Evolutionary conservation across 2,797 vertebrate genomes (phyloP), one percentile per base, ranked within the genome.

Genomic region (Siniperca obscura): DNA sequence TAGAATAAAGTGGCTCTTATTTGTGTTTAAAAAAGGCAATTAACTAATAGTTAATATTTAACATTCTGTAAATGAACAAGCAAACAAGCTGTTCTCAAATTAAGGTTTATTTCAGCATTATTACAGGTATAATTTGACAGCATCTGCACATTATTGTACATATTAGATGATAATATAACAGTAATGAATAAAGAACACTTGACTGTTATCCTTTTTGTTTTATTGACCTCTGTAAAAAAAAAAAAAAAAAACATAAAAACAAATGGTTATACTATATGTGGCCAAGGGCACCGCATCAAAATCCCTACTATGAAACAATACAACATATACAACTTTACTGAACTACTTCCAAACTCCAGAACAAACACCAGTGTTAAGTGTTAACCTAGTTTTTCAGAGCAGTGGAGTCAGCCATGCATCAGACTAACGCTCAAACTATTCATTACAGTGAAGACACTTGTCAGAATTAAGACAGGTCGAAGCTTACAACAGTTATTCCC

Each of bases 131-230:
- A 48, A 52, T 53, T 38, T 69, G 55, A 87, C 73, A 80, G 42
- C 62, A 13, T 85, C 74, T 53, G 78, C 71, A 75, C 79, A 80
- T 82, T 86, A 67, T 74, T 93, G 89, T 91, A 91, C 59, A 88
- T 86, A 88, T 74, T 46, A 64, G 36, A 74, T 62, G n/a, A 55
- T 44, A 22, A 55, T 44, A 22, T 83, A 48, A 79, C 78, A 74
- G 72, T 52, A 87, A 71, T 64, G 30, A 92, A 88, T 86, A 89
- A 91, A 90, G 16, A 86, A 81, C 69, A 87, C 52, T 75, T 82
- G 52, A 78, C 40, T 36, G 68, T 82, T 90, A 34, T 62, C 22
- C 19, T 69, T 55, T 64, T 74, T 30, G 2, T 50, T 89, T 89
- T 83, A 85, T 88, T 90, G 30, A 83, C 25, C 53, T 74, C 50